Evolutionary conservation across 2,113 vertebrate species (phyloP).

Genomic region (Sorex fumeus): DNA sequence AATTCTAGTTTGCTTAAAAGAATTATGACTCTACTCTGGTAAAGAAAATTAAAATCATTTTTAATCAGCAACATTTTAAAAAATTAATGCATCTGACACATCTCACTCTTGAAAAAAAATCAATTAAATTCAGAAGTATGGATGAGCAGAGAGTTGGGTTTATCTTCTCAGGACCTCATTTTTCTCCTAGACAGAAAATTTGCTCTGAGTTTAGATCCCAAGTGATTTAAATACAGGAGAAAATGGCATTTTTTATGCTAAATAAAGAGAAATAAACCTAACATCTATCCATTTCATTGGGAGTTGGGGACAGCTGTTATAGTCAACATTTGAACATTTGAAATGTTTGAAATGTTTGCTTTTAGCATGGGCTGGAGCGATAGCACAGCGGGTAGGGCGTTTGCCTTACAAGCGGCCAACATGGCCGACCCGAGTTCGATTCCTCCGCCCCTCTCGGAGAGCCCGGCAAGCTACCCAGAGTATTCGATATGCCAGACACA

Average conservation of each 20-base stretch:
- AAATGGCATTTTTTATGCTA: background rate
- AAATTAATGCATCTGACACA: background rate
- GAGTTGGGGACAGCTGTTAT: background rate
- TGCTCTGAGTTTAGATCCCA: background rate
- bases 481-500: too few relatives aligned
- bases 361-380: too few relatives aligned
- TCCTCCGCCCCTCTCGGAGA: too few relatives aligned
- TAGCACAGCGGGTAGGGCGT: too few relatives aligned
- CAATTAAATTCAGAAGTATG: background rate
- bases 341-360: conserved; percentile 15
- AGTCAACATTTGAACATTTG: background rate
- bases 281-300: background rate
- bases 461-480: too few relatives aligned
- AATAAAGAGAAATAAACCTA: background rate
- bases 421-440: too few relatives aligned
- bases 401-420: too few relatives aligned
- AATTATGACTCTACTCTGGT: background rate
- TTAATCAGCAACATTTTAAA: background rate
- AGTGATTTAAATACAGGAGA: background rate
- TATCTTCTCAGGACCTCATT: conserved; percentile 2
- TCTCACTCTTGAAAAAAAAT: background rate
- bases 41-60: background rate
- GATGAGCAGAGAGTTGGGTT: background rate
- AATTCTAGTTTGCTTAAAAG: background rate
- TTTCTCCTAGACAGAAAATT: background rate